Percentiles rank a stretch among this genome's conserved stretches.
Evolutionary conservation across 2,888 invertebrate genomes (phyloP).

Genomic region (Ypsolopha sequella): DNA sequence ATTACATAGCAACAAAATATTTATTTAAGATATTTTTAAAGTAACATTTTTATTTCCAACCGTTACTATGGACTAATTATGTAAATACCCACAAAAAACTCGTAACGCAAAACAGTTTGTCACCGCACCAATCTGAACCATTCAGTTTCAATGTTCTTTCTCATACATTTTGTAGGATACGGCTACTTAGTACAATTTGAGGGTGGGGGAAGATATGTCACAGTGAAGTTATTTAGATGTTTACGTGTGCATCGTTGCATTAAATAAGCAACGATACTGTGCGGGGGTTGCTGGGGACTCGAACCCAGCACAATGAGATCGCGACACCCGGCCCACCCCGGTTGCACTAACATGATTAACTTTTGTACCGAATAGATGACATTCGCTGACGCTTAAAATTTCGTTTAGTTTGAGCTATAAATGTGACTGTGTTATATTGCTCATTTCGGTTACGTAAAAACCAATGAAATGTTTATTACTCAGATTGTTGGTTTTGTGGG

Average conservation of each 20-base stretch:
- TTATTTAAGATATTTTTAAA: too few species aligned
- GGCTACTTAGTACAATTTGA: constrained; percentile 68
- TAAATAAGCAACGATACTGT: constrained; percentile 66
- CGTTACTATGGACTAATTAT: too few species aligned
- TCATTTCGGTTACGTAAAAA: too few species aligned
- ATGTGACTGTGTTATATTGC: neutral
- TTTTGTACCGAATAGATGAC: constrained; percentile 48
- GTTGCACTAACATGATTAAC: constrained; percentile 51
- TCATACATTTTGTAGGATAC: constrained; percentile 26
- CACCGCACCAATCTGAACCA: neutral
- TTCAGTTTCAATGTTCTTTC: constrained; percentile 2
- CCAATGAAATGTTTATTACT: too few species aligned
- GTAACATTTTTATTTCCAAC: too few species aligned
- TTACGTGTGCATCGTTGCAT: constrained; percentile 69
- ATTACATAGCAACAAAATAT: too few species aligned
- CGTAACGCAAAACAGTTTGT: neutral
- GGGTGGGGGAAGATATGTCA: constrained; percentile 62
- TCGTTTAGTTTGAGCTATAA: constrained; percentile 1
- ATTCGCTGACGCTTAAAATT: constrained; percentile 18
- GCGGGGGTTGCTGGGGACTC: constrained; percentile 41
- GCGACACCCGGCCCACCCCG: constrained; percentile 52
- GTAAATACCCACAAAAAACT: neutral
- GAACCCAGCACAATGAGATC: constrained; percentile 53
- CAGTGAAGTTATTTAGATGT: constrained; percentile 71
- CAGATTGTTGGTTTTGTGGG: too few species aligned